Base-by-base conservation (phyloP, 2,888 invertebrate genomes). In the Gymnocheta viridis region DNA sequence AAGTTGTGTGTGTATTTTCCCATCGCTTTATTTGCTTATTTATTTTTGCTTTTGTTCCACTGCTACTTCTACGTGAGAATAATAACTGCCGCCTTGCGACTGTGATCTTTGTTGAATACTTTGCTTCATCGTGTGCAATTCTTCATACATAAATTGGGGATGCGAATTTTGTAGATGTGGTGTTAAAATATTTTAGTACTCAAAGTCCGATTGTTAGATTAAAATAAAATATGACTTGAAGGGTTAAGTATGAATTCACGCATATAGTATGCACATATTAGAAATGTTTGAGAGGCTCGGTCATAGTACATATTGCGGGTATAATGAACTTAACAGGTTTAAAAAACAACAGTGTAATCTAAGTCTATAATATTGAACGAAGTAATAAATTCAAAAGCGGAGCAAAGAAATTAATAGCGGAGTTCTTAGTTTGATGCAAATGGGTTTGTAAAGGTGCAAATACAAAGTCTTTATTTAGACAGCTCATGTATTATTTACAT, bases 21-120 rank as follows among this genome's bases (percentile, higher is more conserved):
- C 84, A 84, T 84, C 84, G 81, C 69, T 78, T 77, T 81, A 77
- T 81, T 73, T 73, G 77, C 69, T 81, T 72, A 51, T 66, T 70
- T 76, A 41, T 73, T 70, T 74, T 79, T 79, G 70, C 49, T 83
- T 69, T 81, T 78, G 66, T 73, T 82, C 72, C 54, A 72, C 56
- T 67, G 77, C 73, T 77, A 73, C 77, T 73, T 77, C 77, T 69
- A 84, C 84, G 84, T 84, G 84, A 84, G 84, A 84, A 81, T 78
- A 77, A 77, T 66, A 80, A 81, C 80, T 81, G 69, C 81, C 73
- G 77, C 76, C 54, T 64, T 77, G 56, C 58, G 72, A 84, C 73
- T 81, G 73, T 72, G 81, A 84, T 81, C 84, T 84, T 69, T 69
- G 84, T 77, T 84, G 58, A 62, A 35, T 84, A 77, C 60, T 69